Evolutionary conservation across 92 coral and sea anemone species (phyloP), one percentile per base, ranked within the genome.

Genomic region (Phenganax subtilis): DNA sequence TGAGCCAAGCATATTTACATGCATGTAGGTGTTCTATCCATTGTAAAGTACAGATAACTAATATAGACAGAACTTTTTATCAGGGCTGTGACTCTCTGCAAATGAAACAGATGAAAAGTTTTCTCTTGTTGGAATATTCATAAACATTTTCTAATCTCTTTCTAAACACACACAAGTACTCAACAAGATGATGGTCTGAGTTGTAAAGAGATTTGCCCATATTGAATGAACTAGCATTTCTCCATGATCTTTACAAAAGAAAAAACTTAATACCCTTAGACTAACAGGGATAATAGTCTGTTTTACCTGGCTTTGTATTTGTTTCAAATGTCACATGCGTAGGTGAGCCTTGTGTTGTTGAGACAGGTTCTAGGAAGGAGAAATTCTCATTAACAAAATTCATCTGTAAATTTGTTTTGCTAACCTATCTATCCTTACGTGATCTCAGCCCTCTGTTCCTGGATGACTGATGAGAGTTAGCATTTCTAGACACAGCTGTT

Each of bases 231-330:
- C 30, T 14, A 27, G 73, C 17, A 11, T 27, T 67, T 1, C 17
- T 14, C 12, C 31, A 71, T 47, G 0, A 73, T 51, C 7, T 4
- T 16, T 27, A 14, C 16, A 59, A 14, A 20, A 20, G 25, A 20
- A 20, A 20, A 20, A 14, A 59, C 16, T 59, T 59, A 59, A 59
- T 59, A 14, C 16, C 16, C 27, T 59, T 59, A 59, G 65, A 6
- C 6, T 14, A 6, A 14, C 16, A 14, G 3, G 27, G 27, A 14
- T 7, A 59, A 59, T 1, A 59, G 27, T 14, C 25, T 47, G 55
- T 17, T 16, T 28, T 79, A 79, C 83, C 83, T 79, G 83, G 29
- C 63, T 65, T 79, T 54, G 71, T 16, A 31, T 77, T 77, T 30
- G 72, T 47, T 20, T 54, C 47, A 25, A 79, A 63, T 37, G 83